A percentile compares a stretch with the other conserved stretches of the same genome.
phyloP scores from a whole-genome alignment of 2,888 invertebrate genomes.

The Phortica okadai region DNA sequence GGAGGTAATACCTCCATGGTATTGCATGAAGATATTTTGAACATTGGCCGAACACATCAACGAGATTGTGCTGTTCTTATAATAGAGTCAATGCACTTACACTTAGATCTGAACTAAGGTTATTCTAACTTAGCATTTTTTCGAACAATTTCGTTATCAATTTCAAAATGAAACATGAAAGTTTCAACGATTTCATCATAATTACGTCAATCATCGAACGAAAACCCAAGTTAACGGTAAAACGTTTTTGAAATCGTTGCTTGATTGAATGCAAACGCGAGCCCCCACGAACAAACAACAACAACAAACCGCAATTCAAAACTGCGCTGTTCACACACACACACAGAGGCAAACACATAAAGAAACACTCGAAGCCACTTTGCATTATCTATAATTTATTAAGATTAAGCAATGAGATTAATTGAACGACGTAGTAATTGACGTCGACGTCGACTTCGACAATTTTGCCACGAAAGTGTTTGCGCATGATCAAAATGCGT shows the following conservation, averaged over 20 bases:
- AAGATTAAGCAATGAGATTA: slow-evolving; percentile 44
- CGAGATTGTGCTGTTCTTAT: too few species aligned
- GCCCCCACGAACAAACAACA: slow-evolving; percentile 11
- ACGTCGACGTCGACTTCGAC: slow-evolving; percentile 41
- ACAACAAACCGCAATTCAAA: slow-evolving; percentile 7
- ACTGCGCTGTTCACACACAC: slow-evolving; percentile 41
- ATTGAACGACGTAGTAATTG: slow-evolving; percentile 58
- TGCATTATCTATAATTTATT: slow-evolving; percentile 1
- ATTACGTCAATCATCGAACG: neutral
- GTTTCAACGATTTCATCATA: too few species aligned
- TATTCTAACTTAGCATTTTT: too few species aligned
- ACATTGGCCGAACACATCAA: too few species aligned
- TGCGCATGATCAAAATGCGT: slow-evolving; percentile 49
- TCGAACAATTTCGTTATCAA: too few species aligned
- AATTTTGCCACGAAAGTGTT: neutral
- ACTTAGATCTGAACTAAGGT: too few species aligned
- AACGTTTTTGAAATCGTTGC: neutral
- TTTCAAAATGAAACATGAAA: too few species aligned
- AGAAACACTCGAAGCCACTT: neutral
- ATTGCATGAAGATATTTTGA: too few species aligned
- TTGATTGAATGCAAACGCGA: slow-evolving; percentile 23
- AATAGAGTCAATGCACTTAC: too few species aligned
- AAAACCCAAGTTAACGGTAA: neutral
- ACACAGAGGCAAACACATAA: slow-evolving; percentile 35
- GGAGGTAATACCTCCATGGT: too few species aligned